Evolutionary conservation across 1,140 invertebrate genomes (phyloP), one percentile per base, ranked within the genome.

Genomic region (Diorhabda sublineata): DNA sequence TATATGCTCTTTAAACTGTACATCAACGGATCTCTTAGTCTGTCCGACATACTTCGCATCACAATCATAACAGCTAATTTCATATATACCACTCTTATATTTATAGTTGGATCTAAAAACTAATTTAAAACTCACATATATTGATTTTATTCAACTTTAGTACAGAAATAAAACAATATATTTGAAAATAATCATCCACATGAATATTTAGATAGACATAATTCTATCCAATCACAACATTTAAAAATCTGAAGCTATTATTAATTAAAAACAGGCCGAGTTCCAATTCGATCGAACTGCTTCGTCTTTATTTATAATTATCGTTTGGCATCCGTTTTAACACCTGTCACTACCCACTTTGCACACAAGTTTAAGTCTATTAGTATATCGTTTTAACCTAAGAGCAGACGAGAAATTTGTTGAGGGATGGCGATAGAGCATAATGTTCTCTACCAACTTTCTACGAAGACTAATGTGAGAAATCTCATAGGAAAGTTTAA

Each of bases 351-450:
- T 43, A 43, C 61, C 61, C 44, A 62, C 61, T 62, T 47, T 45
- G n/a, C 61, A 45, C 61, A 62, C 61, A 44, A 62, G 61, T 62
- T 62, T 43, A 62, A 62, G 61, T 62, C 61, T 62, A 62, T 62
- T 62, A 62, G 42, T 43, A 62, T 42, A 61, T 11, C 61, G 44
- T 62, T 60, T 41, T 44, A 47, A n/a, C 42, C 44, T n/a, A n/a
- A 8, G 44, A n/a, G 61, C 58, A 59, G 58, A 26, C n/a, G 47
- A n/a, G 6, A n/a, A 52, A 52, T 52, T 52, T 52, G 47, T 52
- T 52, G 47, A n/a, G 6, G 47, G n/a, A 52, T 52, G 47, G 47
- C 47, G 47, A 52, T 52, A 52, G 47, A 52, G 6, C 6, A n/a
- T 8, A 52, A 52, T 4, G 47, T 52, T 52, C 47, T 52, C 26